phyloP scores from a whole-genome alignment of 2,113 vertebrate genomes.

The Elachura formosa region DNA sequence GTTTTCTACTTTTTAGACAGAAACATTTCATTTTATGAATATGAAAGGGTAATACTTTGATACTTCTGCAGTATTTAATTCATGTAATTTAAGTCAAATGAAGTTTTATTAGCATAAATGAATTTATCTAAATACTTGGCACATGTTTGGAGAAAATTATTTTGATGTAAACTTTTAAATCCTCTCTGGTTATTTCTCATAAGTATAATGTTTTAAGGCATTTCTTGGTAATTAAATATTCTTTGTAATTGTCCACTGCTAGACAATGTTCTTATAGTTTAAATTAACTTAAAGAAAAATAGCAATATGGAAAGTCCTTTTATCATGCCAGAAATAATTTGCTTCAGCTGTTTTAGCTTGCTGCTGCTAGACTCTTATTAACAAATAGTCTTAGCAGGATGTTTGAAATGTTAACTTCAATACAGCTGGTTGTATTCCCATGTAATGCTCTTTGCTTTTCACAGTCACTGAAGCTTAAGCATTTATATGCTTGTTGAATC shows the following conservation, averaged over 20 bases:
- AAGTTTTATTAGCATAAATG: background rate
- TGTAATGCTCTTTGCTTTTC: background rate
- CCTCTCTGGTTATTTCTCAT: background rate
- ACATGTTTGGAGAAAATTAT: background rate
- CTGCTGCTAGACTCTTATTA: background rate
- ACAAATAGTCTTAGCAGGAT: background rate
- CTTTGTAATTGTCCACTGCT: background rate
- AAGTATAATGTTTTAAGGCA: background rate
- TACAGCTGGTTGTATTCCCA: background rate
- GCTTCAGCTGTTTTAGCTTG: background rate
- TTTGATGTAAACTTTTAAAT: background rate
- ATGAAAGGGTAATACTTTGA: background rate
- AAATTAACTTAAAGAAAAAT: background rate
- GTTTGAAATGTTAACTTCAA: background rate
- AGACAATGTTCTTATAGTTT: background rate
- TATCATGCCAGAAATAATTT: background rate
- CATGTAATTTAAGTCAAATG: background rate
- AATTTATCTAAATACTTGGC: background rate
- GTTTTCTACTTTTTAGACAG: background rate
- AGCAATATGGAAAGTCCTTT: background rate
- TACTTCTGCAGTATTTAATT: background rate
- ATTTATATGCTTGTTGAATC: background rate
- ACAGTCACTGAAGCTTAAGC: background rate
- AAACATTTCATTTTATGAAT: background rate
- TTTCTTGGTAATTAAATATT: background rate